Conservation (phyloP, 2,888 invertebrate species). For the Kuschelorhynchus macadamiae region DNA sequence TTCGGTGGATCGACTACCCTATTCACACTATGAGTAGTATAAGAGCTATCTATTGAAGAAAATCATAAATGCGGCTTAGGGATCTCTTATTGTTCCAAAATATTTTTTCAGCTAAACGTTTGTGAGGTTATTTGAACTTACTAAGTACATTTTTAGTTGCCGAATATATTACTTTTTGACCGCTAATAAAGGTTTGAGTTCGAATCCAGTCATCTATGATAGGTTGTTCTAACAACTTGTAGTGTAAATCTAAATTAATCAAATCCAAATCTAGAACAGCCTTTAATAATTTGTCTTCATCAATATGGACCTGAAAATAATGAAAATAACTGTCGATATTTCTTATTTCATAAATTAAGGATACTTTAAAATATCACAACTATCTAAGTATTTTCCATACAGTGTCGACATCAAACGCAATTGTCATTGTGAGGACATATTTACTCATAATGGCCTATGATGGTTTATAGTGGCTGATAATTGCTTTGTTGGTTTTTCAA, state of each 20-base stretch:
- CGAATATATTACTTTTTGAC: slow-evolving; percentile 57
- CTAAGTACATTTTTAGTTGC: slow-evolving; percentile 58
- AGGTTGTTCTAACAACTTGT: slow-evolving; percentile 34
- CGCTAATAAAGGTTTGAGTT: slow-evolving; percentile 56
- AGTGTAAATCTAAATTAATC: slow-evolving; percentile 54
- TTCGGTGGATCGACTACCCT: no score
- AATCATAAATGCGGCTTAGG: no score
- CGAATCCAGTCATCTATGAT: slow-evolving; percentile 55
- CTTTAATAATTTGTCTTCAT: slow-evolving; percentile 56
- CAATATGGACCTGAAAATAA: slow-evolving; percentile 54
- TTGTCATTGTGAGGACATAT: neutral
- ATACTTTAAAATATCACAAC: neutral
- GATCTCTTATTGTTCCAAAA: no score
- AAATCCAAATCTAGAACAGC: slow-evolving; percentile 57
- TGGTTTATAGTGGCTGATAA: neutral
- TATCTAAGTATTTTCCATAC: no score
- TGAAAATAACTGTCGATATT: neutral
- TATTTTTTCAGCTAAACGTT: no score
- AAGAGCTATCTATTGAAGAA: no score
- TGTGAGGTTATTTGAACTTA: no score
- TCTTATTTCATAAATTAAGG: no score
- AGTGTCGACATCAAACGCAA: no score
- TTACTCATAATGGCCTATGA: neutral
- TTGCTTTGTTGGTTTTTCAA: neutral
- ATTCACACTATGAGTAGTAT: no score